These are phyloP conservation scores for Engraulis encrasicolus DNA, from an alignment of 2,113 vertebrate species.

Conservation along the genomic window DNA sequence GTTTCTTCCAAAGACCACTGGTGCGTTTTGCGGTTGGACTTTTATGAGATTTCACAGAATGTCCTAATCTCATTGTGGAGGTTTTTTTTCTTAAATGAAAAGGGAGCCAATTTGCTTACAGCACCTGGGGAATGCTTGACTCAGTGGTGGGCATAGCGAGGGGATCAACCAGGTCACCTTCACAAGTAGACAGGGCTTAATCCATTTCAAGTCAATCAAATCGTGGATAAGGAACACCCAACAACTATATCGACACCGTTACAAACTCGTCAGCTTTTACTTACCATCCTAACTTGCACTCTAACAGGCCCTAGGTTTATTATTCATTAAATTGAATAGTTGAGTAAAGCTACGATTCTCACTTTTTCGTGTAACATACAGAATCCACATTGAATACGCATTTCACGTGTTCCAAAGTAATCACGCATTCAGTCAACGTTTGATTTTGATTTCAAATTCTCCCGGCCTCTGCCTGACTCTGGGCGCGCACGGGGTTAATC, in stretches of 20 bases:
- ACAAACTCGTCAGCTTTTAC: not conserved
- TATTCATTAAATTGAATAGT: too few relatives aligned
- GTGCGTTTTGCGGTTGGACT: conserved; percentile 76
- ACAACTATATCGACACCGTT: not conserved
- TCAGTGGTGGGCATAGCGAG: conserved; percentile 62
- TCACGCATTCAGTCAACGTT: conserved; percentile 30
- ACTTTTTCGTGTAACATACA: not conserved
- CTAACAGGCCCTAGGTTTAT: too few relatives aligned
- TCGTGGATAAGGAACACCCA: not conserved
- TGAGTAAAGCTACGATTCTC: not conserved
- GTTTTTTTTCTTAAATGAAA: conserved; percentile 82
- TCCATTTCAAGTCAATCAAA: not conserved
- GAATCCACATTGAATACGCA: not conserved
- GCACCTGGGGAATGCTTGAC: conserved; percentile 79
- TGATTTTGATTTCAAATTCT: conserved; percentile 77
- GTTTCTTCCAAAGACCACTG: conserved; percentile 72
- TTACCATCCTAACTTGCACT: too few relatives aligned
- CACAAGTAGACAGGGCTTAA: not conserved
- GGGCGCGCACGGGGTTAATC: conserved; percentile 73
- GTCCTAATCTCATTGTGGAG: conserved; percentile 87
- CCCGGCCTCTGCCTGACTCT: conserved; percentile 59
- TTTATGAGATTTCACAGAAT: conserved; percentile 82
- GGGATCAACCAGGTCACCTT: conserved; percentile 62
- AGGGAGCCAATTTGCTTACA: conserved; percentile 84
- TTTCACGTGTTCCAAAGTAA: not conserved